These are phyloP conservation scores for Trimorus sp. DNA, from an alignment of 2,888 invertebrate species.

Conservation along the genomic window DNA sequence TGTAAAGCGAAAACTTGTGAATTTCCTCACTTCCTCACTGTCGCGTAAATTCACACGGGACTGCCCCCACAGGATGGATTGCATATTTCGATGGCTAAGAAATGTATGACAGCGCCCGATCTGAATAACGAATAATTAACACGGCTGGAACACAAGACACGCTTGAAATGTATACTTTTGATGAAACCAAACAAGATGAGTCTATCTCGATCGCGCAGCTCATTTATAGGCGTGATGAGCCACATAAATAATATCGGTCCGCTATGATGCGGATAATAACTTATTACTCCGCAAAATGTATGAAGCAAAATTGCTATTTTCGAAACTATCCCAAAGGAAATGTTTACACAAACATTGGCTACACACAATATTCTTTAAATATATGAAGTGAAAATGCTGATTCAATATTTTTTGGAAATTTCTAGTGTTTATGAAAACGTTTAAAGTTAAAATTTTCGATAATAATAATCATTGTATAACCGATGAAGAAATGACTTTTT, in stretches of 20 bases:
- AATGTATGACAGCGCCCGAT: constrained; percentile 18
- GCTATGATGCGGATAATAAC: constrained; percentile 12
- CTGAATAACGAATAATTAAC: constrained; percentile 37
- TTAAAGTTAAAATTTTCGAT: no score
- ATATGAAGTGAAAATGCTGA: no score
- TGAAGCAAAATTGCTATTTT: no score
- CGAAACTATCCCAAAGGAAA: no score
- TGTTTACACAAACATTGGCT: no score
- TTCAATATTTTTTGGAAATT: no score
- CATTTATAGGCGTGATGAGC: constrained; percentile 26
- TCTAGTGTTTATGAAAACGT: no score
- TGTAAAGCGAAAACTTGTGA: constrained; percentile 15
- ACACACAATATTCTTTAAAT: no score
- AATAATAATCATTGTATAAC: no score
- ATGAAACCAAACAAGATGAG: constrained; percentile 14
- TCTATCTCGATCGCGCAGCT: constrained; percentile 13
- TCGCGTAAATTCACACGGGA: constrained; percentile 13
- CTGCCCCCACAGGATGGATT: constrained; percentile 7
- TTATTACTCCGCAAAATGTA: constrained; percentile 15
- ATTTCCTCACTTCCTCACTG: constrained; percentile 1
- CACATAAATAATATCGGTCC: constrained; percentile 19
- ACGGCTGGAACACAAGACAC: constrained; percentile 9
- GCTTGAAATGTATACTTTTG: constrained; percentile 31
- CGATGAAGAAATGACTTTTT: no score
- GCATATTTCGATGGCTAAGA: constrained; percentile 17